phyloP scores from a whole-genome alignment of 2,888 invertebrate genomes.

The Phymatocera aterrima region DNA sequence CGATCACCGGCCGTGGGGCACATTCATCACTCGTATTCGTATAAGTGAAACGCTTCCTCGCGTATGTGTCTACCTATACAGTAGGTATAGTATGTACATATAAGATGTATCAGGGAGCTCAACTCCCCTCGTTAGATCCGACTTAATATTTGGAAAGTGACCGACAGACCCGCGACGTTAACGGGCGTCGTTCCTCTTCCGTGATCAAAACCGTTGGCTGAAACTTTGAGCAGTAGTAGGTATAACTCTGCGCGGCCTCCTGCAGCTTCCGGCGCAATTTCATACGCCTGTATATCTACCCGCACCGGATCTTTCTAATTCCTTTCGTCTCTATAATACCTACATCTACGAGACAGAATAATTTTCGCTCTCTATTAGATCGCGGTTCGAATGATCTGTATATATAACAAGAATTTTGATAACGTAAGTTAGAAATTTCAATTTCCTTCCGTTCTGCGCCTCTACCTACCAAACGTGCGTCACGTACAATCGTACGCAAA shows the following conservation, averaged over 20 bases:
- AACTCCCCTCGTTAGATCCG: slow-evolving; percentile 34
- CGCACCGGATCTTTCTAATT: not conserved
- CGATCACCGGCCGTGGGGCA: slow-evolving; percentile 40
- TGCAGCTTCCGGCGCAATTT: no score
- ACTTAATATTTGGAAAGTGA: slow-evolving; percentile 45
- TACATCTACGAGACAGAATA: not conserved
- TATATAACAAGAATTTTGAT: no score
- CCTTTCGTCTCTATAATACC: no score
- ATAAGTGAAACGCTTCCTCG: slow-evolving; percentile 36
- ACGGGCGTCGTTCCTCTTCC: slow-evolving; percentile 28
- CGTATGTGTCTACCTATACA: no score
- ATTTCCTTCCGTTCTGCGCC: not conserved
- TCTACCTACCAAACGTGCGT: not conserved
- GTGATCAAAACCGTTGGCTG: not conserved
- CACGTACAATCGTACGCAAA: no score
- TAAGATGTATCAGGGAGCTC: not conserved
- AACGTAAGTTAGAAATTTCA: no score
- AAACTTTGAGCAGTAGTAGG: not conserved
- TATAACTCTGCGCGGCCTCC: not conserved
- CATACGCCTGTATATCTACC: not conserved
- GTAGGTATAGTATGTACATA: no score
- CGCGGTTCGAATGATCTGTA: no score
- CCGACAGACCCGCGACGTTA: no score
- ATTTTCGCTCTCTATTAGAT: not conserved
- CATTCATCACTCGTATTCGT: slow-evolving; percentile 34